Base-by-base conservation (phyloP, 2,888 invertebrate species). In the Drosophila anceps region DNA sequence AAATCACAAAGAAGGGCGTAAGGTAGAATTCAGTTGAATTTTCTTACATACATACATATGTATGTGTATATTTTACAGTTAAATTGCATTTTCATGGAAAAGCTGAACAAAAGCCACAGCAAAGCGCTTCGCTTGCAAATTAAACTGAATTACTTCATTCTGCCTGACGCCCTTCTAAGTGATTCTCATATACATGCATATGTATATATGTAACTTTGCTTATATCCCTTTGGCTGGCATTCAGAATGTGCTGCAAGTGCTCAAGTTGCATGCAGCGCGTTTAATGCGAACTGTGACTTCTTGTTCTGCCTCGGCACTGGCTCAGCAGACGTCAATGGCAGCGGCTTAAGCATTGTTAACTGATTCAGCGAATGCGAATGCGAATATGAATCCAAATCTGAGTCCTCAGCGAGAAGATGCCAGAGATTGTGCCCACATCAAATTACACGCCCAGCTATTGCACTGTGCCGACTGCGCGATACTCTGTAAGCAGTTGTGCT, bases 401-500 rank as follows among this genome's bases (percentile, higher is more conserved):
- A 73, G 31, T 69, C 76, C 76, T 66, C 41, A 57, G 63, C 54
- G 61, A 48, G 61, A 48, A 61, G 46, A 48, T 35, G 44, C 50
- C 75, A 79, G 76, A 76, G 76, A 76, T 79, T 75, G 80, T 76
- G 64, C 44, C 44, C 76, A 75, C 76, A 76, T 76, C 76, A 75
- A 75, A 76, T 76, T 76, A 76, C 76, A 76, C 41, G 20, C 9
- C 3, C 4, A 59, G 46, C 4, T 15, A 27, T 15, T 31, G 55
- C 15, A 31, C 44, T 5, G 8, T 12, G 15, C 3, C 20, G 59
- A 39, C 48, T 39, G 29, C 2, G 15, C 15, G 15, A 39, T 59
- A 20, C 59, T 20, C 59, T 58, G 33, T n/a, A 20, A 4, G 8
- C 10, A 24, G 15, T n/a, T n/a, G n/a, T n/a, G n/a, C n/a, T n/a